Evolutionary conservation across 2,113 vertebrate genomes (phyloP).

Genomic region (Austrofundulus limnaeus): DNA sequence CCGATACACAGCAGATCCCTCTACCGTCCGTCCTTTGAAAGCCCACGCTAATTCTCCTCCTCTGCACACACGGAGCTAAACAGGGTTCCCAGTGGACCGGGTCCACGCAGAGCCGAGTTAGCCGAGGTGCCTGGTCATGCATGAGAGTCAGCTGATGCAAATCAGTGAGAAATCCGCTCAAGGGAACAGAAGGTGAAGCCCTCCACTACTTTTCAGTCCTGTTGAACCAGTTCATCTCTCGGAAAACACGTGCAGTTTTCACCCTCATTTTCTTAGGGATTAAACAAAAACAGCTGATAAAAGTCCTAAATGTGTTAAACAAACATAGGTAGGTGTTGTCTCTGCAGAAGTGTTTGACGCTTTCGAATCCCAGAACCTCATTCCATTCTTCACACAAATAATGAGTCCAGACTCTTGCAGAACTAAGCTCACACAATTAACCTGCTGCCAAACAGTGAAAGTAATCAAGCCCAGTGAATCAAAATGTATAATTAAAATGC

Average conservation of each 20-base stretch:
- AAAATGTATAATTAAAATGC: slow-evolving; percentile 74
- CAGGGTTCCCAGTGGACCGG: slow-evolving; percentile 57
- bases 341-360: neutral
- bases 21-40: slow-evolving; percentile 65
- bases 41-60: slow-evolving; percentile 64
- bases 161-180: slow-evolving; percentile 44
- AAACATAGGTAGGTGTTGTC: slow-evolving; percentile 6
- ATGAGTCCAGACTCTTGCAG: slow-evolving; percentile 54
- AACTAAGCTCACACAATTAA: slow-evolving; percentile 72
- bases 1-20: slow-evolving; percentile 64
- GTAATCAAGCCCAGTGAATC: slow-evolving; percentile 68
- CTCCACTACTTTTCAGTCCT: slow-evolving; percentile 11
- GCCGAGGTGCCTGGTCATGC: slow-evolving; percentile 52
- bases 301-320: neutral
- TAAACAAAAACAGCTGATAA: neutral
- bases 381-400: slow-evolving; percentile 54
- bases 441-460: slow-evolving; percentile 67
- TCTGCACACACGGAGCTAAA: slow-evolving; percentile 59
- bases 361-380: slow-evolving; percentile 34
- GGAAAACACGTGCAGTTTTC: neutral
- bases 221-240: slow-evolving; percentile 4
- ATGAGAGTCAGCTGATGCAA: slow-evolving; percentile 64
- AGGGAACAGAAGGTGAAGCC: slow-evolving; percentile 14
- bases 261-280: neutral
- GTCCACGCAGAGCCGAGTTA: slow-evolving; percentile 46